A percentile compares a stretch with the other conserved stretches of the same genome.
phyloP scores from a whole-genome alignment of 2,113 vertebrate genomes.

The Xenus cinereus region DNA sequence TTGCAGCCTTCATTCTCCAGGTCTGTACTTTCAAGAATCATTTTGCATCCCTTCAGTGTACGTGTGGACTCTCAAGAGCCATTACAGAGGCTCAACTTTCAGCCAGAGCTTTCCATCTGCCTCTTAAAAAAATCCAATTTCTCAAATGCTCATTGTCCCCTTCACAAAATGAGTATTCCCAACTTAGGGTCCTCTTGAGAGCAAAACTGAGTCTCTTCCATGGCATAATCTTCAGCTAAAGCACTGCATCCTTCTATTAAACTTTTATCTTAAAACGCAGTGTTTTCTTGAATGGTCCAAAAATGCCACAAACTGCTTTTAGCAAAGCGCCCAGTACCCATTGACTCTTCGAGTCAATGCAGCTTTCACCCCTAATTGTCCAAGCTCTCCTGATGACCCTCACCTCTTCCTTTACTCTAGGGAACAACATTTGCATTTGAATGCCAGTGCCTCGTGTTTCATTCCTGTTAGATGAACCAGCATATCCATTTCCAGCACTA shows the following conservation, averaged over 20 bases:
- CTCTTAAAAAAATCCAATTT: not conserved
- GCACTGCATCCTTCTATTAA: not conserved
- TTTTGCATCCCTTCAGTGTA: not conserved
- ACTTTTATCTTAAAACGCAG: not conserved
- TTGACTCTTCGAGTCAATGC: not conserved
- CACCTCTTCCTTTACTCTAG: not conserved
- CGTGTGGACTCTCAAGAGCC: not conserved
- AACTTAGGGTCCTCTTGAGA: not conserved
- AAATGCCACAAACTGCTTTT: not conserved
- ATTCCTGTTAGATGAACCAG: not conserved
- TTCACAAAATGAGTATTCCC: not conserved
- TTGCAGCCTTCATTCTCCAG: fast-evolving
- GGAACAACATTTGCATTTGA: not conserved
- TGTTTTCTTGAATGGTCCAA: not conserved
- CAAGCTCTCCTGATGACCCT: not conserved
- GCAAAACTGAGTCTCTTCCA: not conserved
- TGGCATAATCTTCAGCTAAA: not conserved
- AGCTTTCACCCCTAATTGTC: not conserved
- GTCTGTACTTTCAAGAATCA: not conserved
- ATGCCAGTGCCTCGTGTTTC: not conserved
- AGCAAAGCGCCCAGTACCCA: not conserved
- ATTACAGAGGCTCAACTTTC: not conserved
- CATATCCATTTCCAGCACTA: constrained; percentile 46
- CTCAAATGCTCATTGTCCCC: not conserved
- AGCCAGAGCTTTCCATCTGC: not conserved